These are phyloP conservation scores for Numida meleagris DNA, from an alignment of 2,113 vertebrate genomes.

Conservation along the genomic window DNA sequence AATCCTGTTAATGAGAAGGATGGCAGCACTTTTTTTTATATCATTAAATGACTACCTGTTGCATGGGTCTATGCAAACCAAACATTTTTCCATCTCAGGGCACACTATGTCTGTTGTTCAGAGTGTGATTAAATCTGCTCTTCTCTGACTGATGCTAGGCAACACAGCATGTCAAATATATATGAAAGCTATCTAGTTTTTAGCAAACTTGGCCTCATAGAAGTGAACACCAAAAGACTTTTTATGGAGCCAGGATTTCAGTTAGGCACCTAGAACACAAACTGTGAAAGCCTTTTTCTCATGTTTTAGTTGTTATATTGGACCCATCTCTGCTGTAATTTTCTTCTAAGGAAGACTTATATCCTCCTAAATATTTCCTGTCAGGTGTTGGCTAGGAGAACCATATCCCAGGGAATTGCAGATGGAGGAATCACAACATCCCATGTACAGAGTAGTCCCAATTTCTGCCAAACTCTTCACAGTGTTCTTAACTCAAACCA, in stretches of 20 bases:
- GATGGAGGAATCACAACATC: constrained; percentile 32
- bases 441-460: background rate
- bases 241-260: constrained; percentile 20
- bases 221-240: background rate
- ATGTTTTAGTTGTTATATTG: constrained; percentile 7
- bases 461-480: constrained; percentile 52
- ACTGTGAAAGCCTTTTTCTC: constrained; percentile 22
- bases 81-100: background rate
- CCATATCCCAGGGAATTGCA: background rate
- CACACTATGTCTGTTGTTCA: background rate
- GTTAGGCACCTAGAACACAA: background rate
- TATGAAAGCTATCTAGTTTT: background rate
- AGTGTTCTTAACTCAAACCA: constrained; percentile 32
- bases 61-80: background rate
- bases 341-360: constrained; percentile 63
- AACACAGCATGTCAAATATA: background rate
- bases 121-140: background rate
- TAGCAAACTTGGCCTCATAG: background rate
- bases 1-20: background rate
- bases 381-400: constrained; percentile 38
- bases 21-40: background rate
- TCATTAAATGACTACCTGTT: background rate
- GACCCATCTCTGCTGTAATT: constrained; percentile 21
- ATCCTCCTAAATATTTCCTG: constrained; percentile 28
- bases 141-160: background rate